Conservation (phyloP, 2,888 invertebrate genomes). For the Microctonus brassicae region DNA sequence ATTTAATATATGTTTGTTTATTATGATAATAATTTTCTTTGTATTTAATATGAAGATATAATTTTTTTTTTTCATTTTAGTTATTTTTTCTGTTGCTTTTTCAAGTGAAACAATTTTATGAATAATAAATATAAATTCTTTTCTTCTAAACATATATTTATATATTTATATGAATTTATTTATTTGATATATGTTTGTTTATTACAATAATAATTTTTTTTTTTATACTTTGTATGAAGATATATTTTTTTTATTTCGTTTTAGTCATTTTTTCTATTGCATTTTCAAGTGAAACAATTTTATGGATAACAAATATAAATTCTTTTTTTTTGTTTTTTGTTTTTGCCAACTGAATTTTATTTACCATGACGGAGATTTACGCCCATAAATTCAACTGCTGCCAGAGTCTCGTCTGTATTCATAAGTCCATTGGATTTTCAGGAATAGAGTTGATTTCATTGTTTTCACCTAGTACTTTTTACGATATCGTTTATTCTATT, state of each 20-base stretch:
- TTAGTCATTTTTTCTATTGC: background rate
- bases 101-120: too few relatives aligned
- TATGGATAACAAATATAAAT: background rate
- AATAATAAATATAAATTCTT: too few relatives aligned
- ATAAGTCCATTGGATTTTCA: constrained; percentile 17
- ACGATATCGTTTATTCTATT: background rate
- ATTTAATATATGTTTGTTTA: too few relatives aligned
- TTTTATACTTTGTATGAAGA: too few relatives aligned
- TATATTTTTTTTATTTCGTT: background rate
- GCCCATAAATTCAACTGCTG: background rate
- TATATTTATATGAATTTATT: too few relatives aligned
- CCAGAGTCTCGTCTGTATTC: background rate
- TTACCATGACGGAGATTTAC: constrained; percentile 14
- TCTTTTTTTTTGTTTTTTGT: background rate
- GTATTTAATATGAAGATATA: too few relatives aligned
- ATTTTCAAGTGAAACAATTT: background rate
- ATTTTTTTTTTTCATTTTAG: too few relatives aligned
- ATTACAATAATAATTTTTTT: too few relatives aligned
- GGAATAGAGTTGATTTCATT: constrained; percentile 33
- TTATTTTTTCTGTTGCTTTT: too few relatives aligned
- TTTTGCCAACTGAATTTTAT: background rate
- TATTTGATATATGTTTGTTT: too few relatives aligned
- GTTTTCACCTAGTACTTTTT: constrained; percentile 17
- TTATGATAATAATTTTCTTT: too few relatives aligned
- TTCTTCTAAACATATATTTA: too few relatives aligned